phyloP scores from a whole-genome alignment of 2,888 invertebrate genomes.

The Troides aeacus region DNA sequence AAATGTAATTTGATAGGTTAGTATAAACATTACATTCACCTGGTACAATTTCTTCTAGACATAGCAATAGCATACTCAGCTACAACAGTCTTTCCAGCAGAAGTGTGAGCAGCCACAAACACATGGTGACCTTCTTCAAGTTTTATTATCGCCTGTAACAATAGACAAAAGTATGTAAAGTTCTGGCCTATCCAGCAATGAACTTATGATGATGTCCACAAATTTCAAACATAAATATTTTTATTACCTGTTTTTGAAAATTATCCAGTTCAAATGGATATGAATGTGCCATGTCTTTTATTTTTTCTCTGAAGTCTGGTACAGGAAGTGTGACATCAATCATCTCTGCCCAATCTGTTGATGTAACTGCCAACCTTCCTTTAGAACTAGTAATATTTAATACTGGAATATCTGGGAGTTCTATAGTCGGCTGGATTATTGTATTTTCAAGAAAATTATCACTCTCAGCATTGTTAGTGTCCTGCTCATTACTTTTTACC shows the following conservation, averaged over 20 bases:
- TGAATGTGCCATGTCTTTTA: constrained; percentile 91
- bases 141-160: constrained; percentile 89
- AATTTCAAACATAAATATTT: neutral
- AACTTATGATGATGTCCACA: too few species aligned
- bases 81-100: constrained; percentile 99
- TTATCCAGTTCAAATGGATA: constrained; percentile 96
- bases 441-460: constrained; percentile 67
- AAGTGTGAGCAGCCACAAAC: constrained; percentile 99
- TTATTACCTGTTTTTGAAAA: constrained; percentile 92
- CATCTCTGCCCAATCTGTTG: constrained; percentile 93
- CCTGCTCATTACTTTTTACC: constrained; percentile 39
- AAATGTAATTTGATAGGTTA: neutral
- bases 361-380: constrained; percentile 64
- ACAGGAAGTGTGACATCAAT: constrained; percentile 91
- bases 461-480: constrained; percentile 44
- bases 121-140: constrained; percentile 96
- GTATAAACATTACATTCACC: constrained; percentile 59
- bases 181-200: too few species aligned
- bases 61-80: constrained; percentile 99
- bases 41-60: constrained; percentile 94
- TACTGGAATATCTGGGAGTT: constrained; percentile 80
- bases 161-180: neutral
- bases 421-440: constrained; percentile 59
- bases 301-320: constrained; percentile 87
- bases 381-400: constrained; percentile 83